These are phyloP conservation scores for Latrodectus hesperus DNA, from an alignment of 2,888 invertebrate genomes.

Conservation along the genomic window DNA sequence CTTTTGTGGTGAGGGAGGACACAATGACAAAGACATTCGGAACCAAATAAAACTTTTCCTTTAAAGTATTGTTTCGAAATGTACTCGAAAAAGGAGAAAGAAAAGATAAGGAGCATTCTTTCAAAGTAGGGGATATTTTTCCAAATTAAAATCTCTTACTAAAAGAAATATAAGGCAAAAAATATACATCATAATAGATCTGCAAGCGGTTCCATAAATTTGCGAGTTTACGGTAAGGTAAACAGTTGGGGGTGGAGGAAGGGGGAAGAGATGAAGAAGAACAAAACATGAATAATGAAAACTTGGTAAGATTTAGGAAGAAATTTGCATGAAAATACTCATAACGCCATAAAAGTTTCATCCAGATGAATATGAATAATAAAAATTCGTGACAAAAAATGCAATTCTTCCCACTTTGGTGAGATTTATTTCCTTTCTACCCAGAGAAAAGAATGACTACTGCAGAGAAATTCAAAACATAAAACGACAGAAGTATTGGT, in stretches of 20 bases:
- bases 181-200: neutral
- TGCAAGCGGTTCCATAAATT: slow-evolving; percentile 6
- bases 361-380: neutral
- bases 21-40: slow-evolving; percentile 7
- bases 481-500: no score
- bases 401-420: slow-evolving; percentile 16
- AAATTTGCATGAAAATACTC: slow-evolving; percentile 57
- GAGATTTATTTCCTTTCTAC: neutral
- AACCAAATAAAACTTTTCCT: slow-evolving; percentile 30
- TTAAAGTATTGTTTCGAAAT: slow-evolving; percentile 21
- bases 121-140: slow-evolving; percentile 1
- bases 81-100: no score
- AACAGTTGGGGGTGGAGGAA: slow-evolving; percentile 6
- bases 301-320: slow-evolving; percentile 18
- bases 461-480: neutral
- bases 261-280: neutral
- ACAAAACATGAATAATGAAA: slow-evolving; percentile 40
- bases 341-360: slow-evolving; percentile 4
- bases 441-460: neutral
- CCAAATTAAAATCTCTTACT: slow-evolving; percentile 43
- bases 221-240: slow-evolving; percentile 30
- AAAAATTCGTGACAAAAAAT: slow-evolving; percentile 8
- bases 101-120: neutral
- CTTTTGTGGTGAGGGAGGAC: neutral
- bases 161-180: slow-evolving; percentile 10